These are phyloP conservation scores for Mimas tiliae DNA, from an alignment of 2,888 invertebrate species.

Conservation along the genomic window DNA sequence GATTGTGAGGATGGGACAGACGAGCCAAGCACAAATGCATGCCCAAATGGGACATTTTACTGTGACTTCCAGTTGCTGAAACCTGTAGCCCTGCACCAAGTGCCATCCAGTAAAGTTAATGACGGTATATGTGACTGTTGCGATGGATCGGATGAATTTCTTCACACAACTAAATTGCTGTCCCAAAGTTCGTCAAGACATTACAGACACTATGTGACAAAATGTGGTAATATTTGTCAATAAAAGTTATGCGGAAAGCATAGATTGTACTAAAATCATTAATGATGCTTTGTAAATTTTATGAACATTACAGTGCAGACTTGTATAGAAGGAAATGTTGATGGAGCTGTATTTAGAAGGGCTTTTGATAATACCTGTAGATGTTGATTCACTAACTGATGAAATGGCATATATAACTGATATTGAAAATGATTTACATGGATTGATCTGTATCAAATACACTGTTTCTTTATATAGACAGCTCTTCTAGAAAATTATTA, in stretches of 20 bases:
- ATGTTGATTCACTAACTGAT: too few species aligned
- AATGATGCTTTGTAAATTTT: background rate
- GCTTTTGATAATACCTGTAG: too few species aligned
- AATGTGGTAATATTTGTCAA: constrained; percentile 62
- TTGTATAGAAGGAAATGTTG: too few species aligned
- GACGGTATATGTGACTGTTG: constrained; percentile 98
- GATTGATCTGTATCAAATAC: too few species aligned
- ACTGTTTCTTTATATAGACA: too few species aligned
- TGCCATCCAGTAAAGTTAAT: constrained; percentile 92
- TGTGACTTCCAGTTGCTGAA: constrained; percentile 86
- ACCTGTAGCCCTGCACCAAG: constrained; percentile 62
- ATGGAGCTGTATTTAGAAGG: too few species aligned
- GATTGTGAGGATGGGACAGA: constrained; percentile 92
- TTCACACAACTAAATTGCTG: constrained; percentile 52
- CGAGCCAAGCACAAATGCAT: constrained; percentile 95
- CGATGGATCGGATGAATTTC: constrained; percentile 95
- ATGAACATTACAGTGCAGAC: too few species aligned
- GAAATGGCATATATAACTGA: too few species aligned
- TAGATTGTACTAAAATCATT: background rate
- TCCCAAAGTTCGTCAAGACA: constrained; percentile 61
- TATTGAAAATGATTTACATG: too few species aligned
- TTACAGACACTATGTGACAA: constrained; percentile 62
- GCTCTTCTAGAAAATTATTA: too few species aligned
- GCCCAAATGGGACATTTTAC: constrained; percentile 92
- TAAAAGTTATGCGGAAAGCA: constrained; percentile 23